phyloP scores from a whole-genome alignment of 2,888 invertebrate genomes.

The Scaptodrosophila latifasciaeformis region DNA sequence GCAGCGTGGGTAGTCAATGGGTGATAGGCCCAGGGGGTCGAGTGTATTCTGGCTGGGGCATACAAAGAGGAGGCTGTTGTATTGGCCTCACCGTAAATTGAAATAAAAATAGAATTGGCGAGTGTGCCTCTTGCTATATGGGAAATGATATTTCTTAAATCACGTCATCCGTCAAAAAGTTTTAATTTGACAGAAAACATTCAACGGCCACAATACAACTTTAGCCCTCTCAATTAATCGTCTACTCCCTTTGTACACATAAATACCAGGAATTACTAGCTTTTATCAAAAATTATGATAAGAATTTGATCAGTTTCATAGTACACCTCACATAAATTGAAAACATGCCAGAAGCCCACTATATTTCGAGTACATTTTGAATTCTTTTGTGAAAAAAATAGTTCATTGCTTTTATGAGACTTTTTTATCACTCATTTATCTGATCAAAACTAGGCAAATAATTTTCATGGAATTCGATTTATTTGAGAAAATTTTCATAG shows the following conservation, averaged over 20 bases:
- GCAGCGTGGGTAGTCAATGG: conserved; percentile 24
- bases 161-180: conserved; percentile 3
- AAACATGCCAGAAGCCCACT: too few relatives aligned
- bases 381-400: too few relatives aligned
- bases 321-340: not conserved
- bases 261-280: not conserved
- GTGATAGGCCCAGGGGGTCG: not conserved
- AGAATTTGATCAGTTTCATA: not conserved
- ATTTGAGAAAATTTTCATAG: too few relatives aligned
- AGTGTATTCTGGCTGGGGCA: conserved; percentile 13
- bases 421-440: too few relatives aligned
- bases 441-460: too few relatives aligned
- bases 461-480: too few relatives aligned
- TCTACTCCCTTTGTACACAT: conserved; percentile 6
- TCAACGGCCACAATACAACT: not conserved
- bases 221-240: not conserved
- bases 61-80: conserved; percentile 46
- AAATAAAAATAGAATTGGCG: conserved; percentile 55
- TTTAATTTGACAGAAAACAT: conserved; percentile 3
- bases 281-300: not conserved
- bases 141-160: conserved; percentile 20
- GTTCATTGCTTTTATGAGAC: too few relatives aligned
- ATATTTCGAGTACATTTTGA: too few relatives aligned
- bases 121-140: conserved; percentile 25
- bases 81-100: conserved; percentile 53